phyloP scores from a whole-genome alignment of 2,888 invertebrate species.

The Microchrysa polita region DNA sequence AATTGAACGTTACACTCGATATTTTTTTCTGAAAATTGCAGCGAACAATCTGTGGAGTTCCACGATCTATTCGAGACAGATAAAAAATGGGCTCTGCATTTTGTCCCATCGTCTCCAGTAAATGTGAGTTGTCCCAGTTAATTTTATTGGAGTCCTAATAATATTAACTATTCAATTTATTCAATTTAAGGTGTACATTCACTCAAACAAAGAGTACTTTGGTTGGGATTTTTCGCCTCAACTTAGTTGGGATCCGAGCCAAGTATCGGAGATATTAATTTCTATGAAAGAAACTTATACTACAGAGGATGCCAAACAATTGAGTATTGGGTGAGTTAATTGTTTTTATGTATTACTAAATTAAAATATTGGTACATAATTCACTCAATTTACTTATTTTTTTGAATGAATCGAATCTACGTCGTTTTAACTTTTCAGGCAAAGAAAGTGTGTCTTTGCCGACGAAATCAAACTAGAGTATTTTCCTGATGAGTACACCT shows the following conservation, averaged over 20 bases:
- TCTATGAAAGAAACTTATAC: conserved; percentile 82
- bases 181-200: conserved; percentile 66
- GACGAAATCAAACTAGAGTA: conserved; percentile 72
- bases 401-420: too few relatives aligned
- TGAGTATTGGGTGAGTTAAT: conserved; percentile 65
- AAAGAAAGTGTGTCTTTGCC: conserved; percentile 77
- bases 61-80: conserved; percentile 64
- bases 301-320: conserved; percentile 76
- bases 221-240: conserved; percentile 75
- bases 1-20: not conserved
- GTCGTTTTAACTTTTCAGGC: conserved; percentile 66
- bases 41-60: conserved; percentile 55
- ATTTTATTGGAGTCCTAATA: too few relatives aligned
- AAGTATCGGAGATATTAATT: conserved; percentile 64
- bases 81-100: conserved; percentile 63
- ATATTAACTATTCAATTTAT: not conserved
- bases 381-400: too few relatives aligned
- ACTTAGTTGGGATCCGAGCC: conserved; percentile 71
- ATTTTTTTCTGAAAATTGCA: conserved; percentile 51
- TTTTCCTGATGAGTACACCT: conserved; percentile 72
- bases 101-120: conserved; percentile 59
- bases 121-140: conserved; percentile 52
- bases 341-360: conserved; percentile 12
- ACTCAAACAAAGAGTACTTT: conserved; percentile 76
- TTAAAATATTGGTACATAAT: too few relatives aligned